phyloP scores from a whole-genome alignment of 1,140 invertebrate species.

The Centruroides vittatus region DNA sequence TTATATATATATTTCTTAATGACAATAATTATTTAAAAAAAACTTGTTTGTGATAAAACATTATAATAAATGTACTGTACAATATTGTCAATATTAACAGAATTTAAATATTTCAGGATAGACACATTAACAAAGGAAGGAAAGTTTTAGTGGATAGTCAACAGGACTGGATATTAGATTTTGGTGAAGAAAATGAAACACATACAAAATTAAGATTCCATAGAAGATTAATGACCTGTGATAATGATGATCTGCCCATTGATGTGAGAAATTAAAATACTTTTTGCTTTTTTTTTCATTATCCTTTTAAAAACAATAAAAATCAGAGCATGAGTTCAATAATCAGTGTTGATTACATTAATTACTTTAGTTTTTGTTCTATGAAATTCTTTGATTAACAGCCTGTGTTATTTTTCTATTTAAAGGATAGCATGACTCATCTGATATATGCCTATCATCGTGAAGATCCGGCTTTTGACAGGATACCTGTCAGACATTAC shows the following conservation, averaged over 20 bases:
- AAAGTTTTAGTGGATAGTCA: constrained; percentile 19
- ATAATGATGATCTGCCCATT: constrained; percentile 18
- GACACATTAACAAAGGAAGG: constrained; percentile 20
- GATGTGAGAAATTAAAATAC: constrained; percentile 5
- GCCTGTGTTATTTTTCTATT: constrained; percentile 8
- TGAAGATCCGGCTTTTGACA: constrained; percentile 43
- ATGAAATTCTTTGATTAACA: too few species aligned
- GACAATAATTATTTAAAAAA: too few species aligned
- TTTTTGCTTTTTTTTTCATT: too few species aligned
- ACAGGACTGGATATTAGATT: constrained; percentile 21
- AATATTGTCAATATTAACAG: too few species aligned
- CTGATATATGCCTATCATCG: constrained; percentile 58
- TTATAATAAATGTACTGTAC: too few species aligned
- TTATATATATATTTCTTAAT: too few species aligned
- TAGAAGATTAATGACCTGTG: constrained; percentile 21
- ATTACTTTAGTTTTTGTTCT: too few species aligned
- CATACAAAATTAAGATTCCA: constrained; percentile 22
- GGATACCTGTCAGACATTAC: constrained; percentile 39
- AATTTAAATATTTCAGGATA: constrained; percentile 14
- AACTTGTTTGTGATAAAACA: too few species aligned
- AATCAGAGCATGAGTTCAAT: too few species aligned
- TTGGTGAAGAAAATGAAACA: constrained; percentile 21
- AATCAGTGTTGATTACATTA: too few species aligned
- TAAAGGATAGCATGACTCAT: constrained; percentile 56
- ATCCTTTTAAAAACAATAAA: too few species aligned